phyloP scores from a whole-genome alignment of 1,140 invertebrate genomes.

The Drosophila sechellia region DNA sequence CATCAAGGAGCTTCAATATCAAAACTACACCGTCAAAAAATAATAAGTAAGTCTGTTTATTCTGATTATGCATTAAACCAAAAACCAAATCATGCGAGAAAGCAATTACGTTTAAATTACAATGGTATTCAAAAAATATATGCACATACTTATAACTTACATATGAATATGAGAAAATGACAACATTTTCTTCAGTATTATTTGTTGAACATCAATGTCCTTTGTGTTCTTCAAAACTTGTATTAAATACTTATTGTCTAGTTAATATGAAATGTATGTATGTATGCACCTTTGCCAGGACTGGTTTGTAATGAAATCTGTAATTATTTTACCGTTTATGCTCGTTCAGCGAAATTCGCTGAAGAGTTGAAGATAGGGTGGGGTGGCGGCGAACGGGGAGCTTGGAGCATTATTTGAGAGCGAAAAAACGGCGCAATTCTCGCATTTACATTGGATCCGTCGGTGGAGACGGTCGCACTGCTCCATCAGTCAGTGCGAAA shows the following conservation, averaged over 20 bases:
- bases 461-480: constrained; percentile 48
- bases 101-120: too few relatives aligned
- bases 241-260: background rate
- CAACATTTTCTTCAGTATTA: background rate
- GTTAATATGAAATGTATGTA: background rate
- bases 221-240: constrained; percentile 1
- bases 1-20: constrained; percentile 10
- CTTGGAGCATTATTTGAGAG: constrained; percentile 62
- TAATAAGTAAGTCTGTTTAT: too few relatives aligned
- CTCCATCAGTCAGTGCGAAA: constrained; percentile 23
- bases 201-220: background rate
- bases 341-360: constrained; percentile 29
- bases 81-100: too few relatives aligned
- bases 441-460: constrained; percentile 71
- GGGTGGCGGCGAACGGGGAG: constrained; percentile 13
- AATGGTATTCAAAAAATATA: too few relatives aligned
- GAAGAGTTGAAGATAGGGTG: constrained; percentile 10
- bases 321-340: constrained; percentile 33
- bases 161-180: too few relatives aligned
- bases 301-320: constrained; percentile 40
- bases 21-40: background rate
- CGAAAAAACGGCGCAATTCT: constrained; percentile 48
- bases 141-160: too few relatives aligned
- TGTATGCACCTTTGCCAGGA: constrained; percentile 6
- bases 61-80: too few relatives aligned